These are phyloP conservation scores for Hemicrepidius hirtus DNA, from an alignment of 2,888 invertebrate species.

Conservation along the genomic window DNA sequence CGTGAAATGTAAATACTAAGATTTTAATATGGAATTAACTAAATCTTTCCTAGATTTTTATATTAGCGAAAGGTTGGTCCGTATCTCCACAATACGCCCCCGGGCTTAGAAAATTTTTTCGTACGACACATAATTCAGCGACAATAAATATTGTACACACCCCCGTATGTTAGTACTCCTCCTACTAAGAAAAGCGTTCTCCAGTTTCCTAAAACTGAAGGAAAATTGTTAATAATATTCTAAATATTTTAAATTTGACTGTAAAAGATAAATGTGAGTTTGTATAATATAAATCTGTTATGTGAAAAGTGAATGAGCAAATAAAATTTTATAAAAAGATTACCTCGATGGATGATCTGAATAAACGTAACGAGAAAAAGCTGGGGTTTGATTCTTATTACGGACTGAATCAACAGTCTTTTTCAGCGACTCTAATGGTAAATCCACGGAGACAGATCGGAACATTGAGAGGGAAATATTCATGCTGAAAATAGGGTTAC, in stretches of 20 bases:
- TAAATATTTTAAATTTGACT: background rate
- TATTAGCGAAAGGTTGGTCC: no score
- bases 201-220: no score
- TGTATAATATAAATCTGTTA: conserved; percentile 22
- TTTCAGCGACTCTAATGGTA: conserved; percentile 53
- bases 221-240: no score
- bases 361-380: conserved; percentile 51
- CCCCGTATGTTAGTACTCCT: no score
- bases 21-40: no score
- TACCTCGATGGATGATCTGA: conserved; percentile 44
- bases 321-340: conserved; percentile 47
- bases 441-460: conserved; percentile 62
- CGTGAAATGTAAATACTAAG: no score
- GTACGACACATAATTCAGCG: no score
- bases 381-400: conserved; percentile 54
- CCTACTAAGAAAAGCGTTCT: no score
- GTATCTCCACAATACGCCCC: no score
- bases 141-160: no score
- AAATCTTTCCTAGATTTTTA: no score
- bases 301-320: conserved; percentile 29
- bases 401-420: conserved; percentile 57
- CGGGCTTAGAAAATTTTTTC: no score
- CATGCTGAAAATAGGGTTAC: conserved; percentile 66
- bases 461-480: conserved; percentile 64
- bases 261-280: background rate